These are phyloP conservation scores for Taeniopygia guttata DNA, from an alignment of 2,797 vertebrate species.

Conservation along the genomic window DNA sequence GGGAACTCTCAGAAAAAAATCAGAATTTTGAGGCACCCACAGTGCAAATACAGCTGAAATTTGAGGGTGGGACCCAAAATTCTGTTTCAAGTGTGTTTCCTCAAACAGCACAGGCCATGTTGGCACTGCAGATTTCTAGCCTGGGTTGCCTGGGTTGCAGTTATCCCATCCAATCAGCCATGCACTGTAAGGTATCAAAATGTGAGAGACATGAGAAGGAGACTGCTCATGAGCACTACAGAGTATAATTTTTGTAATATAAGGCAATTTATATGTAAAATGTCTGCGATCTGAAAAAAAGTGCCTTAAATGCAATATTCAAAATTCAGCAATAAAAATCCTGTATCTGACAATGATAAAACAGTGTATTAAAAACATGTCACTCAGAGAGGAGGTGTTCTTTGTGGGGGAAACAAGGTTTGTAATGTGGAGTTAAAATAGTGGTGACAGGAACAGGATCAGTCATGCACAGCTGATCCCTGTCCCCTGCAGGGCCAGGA, in stretches of 20 bases:
- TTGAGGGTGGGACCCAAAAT: background rate
- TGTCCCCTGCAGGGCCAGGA: slow-evolving; percentile 15
- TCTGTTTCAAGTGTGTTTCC: background rate
- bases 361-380: slow-evolving; percentile 70
- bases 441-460: slow-evolving; percentile 39
- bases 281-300: slow-evolving; percentile 62
- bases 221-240: slow-evolving; percentile 33
- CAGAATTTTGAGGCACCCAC: background rate
- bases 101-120: fast-evolving
- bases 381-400: slow-evolving; percentile 59
- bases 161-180: background rate
- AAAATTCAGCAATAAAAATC: slow-evolving; percentile 70
- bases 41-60: background rate
- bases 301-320: slow-evolving; percentile 72
- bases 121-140: background rate
- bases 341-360: slow-evolving; percentile 69
- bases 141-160: no score
- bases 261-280: slow-evolving; percentile 78
- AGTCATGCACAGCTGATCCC: background rate
- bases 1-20: background rate
- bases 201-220: slow-evolving; percentile 53
- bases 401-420: slow-evolving; percentile 40
- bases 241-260: slow-evolving; percentile 51
- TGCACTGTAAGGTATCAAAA: slow-evolving; percentile 53
- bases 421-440: slow-evolving; percentile 34